Evolutionary conservation across 2,113 vertebrate genomes (phyloP), one percentile per base, ranked within the genome.

Genomic region (Alaudala cheleensis): DNA sequence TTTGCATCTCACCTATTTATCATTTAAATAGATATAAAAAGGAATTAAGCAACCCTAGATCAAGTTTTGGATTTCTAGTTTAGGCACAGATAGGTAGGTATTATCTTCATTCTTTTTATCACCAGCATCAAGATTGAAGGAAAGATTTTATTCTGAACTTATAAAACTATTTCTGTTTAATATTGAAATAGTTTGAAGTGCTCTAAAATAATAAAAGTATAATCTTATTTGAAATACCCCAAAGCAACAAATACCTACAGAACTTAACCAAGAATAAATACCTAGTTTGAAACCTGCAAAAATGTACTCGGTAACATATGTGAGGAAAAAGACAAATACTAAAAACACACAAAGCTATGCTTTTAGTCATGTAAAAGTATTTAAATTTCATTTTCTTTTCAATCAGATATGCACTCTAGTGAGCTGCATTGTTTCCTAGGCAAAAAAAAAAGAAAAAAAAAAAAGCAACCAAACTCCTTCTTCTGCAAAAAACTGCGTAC

Each of bases 341-440:
- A 60, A n/a, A 33, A 65, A 9, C 0, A 0, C 21, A 34, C 4
- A 54, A 16, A 39, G 0, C 2, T n/a, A 9, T 26, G 5, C 1
- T 53, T 74, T 77, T 42, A 57, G 37, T 70, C 5, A 44, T 56
- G 33, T 56, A n/a, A 56, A 22, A 56, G 20, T 8, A 33, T 56
- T 33, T 56, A n/a, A 56, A n/a, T n/a, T 33, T 22, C 5, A 10
- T 26, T 88, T 18, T 45, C 23, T 24, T 76, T 56, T 67, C 20
- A 78, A 12, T 61, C 15, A 80, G 25, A 26, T 42, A 50, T 19
- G 10, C 12, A 18, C 7, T 67, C 3, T 47, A 56, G 26, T 10
- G 17, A 14, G 56, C 12, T 76, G 4, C 26, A 9, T 12, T 31
- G 5, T 15, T 72, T 69, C 17, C 9, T 29, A 57, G 8, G 5